Evolutionary conservation across 2,113 vertebrate genomes (phyloP), one percentile per base, ranked within the genome.

Genomic region (Plestiodon gilberti): DNA sequence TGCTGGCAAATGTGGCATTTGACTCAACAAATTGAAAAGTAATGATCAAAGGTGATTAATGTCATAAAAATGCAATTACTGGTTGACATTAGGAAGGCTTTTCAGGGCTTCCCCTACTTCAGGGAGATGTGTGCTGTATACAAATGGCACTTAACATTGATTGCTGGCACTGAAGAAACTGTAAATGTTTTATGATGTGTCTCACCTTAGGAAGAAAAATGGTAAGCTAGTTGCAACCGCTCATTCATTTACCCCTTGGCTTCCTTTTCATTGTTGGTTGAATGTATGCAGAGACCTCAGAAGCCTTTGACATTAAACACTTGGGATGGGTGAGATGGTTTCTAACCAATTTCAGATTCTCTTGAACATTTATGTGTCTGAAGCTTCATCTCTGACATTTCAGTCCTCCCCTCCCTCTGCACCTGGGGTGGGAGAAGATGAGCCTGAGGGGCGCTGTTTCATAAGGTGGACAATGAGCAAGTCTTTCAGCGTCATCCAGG

Each of bases 281-380:
- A 88, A 87, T 82, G 28, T 61, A 67, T 35, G 2, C 75, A 0
- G 0, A 3, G 69, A 33, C 78, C 83, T 83, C 83, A 90, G 90
- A 59, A 90, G 91, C 90, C 89, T 83, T 84, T 89, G 88, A 89
- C 85, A 79, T 93, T 91, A 91, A 92, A 84, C 93, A 74, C 69
- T 92, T 75, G 84, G 83, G 90, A 90, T 90, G 88, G 91, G 84
- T 87, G 87, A 91, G 80, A 87, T 90, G 88, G 75, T 87, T 95
- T 90, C 40, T 88, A 74, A 75, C 83, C 85, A 43, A 90, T 90
- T 93, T 67, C 55, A 55, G 91, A 86, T 81, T 73, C 77, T 80
- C 85, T 91, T 78, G 90, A 91, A 90, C 65, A 38, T 79, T 18
- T 48, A 30, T 0, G 0, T 6, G 75, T 84, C 87, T 62, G 83